These are phyloP conservation scores for Deilephila porcellus DNA, from an alignment of 2,888 invertebrate genomes.

Conservation along the genomic window DNA sequence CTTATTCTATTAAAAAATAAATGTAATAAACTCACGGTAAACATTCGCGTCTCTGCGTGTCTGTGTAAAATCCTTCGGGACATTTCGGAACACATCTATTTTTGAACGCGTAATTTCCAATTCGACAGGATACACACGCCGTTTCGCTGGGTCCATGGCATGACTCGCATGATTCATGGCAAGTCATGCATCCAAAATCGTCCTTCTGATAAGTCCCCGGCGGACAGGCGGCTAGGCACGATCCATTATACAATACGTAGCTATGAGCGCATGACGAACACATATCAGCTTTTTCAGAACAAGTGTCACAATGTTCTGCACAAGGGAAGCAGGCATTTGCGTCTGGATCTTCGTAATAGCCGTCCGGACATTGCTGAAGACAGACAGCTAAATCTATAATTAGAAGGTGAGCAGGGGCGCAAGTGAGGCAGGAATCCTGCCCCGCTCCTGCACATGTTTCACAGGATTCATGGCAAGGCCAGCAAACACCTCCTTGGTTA, in stretches of 20 bases:
- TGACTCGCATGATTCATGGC: constrained; percentile 92
- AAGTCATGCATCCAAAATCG: constrained; percentile 92
- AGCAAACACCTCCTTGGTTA: constrained; percentile 91
- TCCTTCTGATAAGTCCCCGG: constrained; percentile 93
- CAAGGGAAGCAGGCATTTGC: constrained; percentile 94
- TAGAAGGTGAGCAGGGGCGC: constrained; percentile 92
- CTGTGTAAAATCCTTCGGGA: constrained; percentile 89
- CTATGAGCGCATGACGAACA: constrained; percentile 95
- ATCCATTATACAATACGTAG: constrained; percentile 92
- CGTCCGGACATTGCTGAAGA: constrained; percentile 94
- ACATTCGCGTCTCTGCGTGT: constrained; percentile 91
- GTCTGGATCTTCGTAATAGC: constrained; percentile 92
- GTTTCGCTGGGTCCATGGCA: constrained; percentile 91
- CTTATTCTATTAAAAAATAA: not conserved
- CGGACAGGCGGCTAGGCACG: constrained; percentile 94
- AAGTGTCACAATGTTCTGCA: constrained; percentile 94
- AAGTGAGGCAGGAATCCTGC: constrained; percentile 93
- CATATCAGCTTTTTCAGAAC: constrained; percentile 92
- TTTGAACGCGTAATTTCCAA: constrained; percentile 88
- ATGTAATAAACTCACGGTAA: constrained; percentile 77
- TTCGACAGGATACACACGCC: constrained; percentile 92
- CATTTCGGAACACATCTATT: constrained; percentile 90
- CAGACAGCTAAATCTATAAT: constrained; percentile 94
- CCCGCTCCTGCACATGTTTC: constrained; percentile 95
- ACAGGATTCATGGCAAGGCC: constrained; percentile 95